Conservation (phyloP, 2,113 vertebrate genomes). For the Regulus satrapa region DNA sequence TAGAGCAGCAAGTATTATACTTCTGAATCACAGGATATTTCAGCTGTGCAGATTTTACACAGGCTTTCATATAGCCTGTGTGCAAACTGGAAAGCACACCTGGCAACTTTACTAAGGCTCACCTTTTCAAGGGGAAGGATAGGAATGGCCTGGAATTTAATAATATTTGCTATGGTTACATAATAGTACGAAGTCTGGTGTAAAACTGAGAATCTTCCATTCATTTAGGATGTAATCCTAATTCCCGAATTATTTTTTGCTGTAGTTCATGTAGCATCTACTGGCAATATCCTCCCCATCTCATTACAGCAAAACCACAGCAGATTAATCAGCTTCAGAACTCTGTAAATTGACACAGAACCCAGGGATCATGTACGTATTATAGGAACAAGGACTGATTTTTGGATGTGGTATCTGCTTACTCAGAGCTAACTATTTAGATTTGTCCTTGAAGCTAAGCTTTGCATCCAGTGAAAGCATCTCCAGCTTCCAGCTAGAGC, state of each 20-base stretch:
- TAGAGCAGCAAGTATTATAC: neutral
- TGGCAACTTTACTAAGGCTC: neutral
- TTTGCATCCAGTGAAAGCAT: neutral
- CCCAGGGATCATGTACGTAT: fast-evolving
- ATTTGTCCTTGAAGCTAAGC: neutral
- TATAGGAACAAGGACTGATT: neutral
- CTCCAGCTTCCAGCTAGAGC: neutral
- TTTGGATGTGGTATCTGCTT: neutral
- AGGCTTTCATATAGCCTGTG: neutral
- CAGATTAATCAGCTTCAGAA: neutral
- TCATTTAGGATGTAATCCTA: neutral
- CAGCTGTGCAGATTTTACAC: neutral
- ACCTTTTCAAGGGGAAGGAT: neutral
- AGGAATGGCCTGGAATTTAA: neutral
- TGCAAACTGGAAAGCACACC: neutral
- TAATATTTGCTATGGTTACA: neutral
- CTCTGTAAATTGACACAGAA: neutral
- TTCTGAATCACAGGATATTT: neutral
- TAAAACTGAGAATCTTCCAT: neutral
- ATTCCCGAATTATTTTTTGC: neutral
- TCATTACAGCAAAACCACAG: neutral
- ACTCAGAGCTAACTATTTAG: neutral
- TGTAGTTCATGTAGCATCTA: neutral
- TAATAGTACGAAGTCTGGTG: neutral
- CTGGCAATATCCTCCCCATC: neutral